Evolutionary conservation across 2,888 invertebrate genomes (phyloP), one percentile per base, ranked within the genome.

Genomic region (Drosophila neoperkinsi): DNA sequence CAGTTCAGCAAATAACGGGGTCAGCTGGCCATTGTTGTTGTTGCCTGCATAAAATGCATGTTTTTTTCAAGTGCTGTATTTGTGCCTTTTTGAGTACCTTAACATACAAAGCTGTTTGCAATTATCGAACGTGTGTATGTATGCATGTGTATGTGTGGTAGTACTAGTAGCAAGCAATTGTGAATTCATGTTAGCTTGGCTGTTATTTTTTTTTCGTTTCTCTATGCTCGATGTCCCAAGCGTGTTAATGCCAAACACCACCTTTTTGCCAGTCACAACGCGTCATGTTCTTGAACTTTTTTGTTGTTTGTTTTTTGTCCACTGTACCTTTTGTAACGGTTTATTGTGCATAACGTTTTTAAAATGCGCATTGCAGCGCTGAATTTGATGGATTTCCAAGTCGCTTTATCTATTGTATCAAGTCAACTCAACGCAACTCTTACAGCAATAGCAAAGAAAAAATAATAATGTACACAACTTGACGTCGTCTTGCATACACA

Each of bases 1-100:
- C 88, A 86, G 90, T 86, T 86, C 86, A 86, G 85, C 90, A 86
- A 79, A 63, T 90, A 86, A 88, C 86, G 86, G 84, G 86, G 86
- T 86, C 86, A 86, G 74, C 83, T 81, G 81, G 85, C 72, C 79
- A 84, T 80, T 81, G 67, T 73, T 83, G 16, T 34, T 52, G 72
- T 78, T 75, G 82, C 88, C 75, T 81, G 82, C 75, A 58, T 51
- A 58, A 83, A 79, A 81, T 84, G 76, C 80, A 80, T 77, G 63
- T 66, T 82, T 70, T 71, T 69, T 46, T 46, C 46, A 70, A 57
- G 56, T 30, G 28, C 69, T 71, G 51, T 80, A 77, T 69, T 63
- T 70, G 63, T 76, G 77, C 71, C 70, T 67, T 72, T 74, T 62
- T 59, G 63, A 50, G 43, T 55, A 53, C 51, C 31, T 46, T 31